Base-by-base conservation (phyloP, 2,113 vertebrate species). In the Pachycephala philippinensis region DNA sequence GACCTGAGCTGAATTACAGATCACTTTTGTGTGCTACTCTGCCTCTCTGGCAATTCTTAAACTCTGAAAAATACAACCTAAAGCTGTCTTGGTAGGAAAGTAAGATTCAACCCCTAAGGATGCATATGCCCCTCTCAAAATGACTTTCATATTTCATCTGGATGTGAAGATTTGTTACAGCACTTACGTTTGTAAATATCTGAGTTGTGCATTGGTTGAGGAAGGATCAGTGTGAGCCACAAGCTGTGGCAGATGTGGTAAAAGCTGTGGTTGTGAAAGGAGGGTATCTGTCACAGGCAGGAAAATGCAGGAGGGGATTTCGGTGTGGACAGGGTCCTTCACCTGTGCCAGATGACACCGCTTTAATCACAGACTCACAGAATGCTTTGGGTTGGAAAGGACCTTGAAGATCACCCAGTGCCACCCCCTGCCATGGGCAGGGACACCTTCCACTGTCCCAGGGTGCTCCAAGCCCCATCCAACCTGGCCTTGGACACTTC, bases 401-500 rank as follows among this genome's bases (percentile, higher is more conserved):
- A 42, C 7, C 39, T 47, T 26, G 8, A 26, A 30, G 11, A 13
- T 7, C 20, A 26, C 21, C 13, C 28, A 9, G 14, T n/a, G 0
- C 60, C 28, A n/a, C 3, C 11, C 4, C 20, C 24, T 28, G 21
- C 31, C 3, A 3, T 9, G 27, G 15, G 8, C 44, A 52, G 33
- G 37, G 60, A 11, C 52, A 39, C 13, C 23, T 60, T 2, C 39
- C 45, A 7, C 10, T 3, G 0, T 16, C 13, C 33, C 61, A 45
- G 33, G 33, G 0, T 75, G 9, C 16, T 39, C 33, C 42, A 35
- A 30, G 5, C 24, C 20, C 6, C 0, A 0, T 68, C 87, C 60
- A 74, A 0, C 37, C 77, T 82, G 60, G 11, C 39, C 30, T 82
- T n/a, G 53, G 33, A 0, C 53, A 45, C 39, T 39, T 2, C 31